Conservation (phyloP, 1,140 invertebrate species). For the Ceratoteleas bidentatus region DNA sequence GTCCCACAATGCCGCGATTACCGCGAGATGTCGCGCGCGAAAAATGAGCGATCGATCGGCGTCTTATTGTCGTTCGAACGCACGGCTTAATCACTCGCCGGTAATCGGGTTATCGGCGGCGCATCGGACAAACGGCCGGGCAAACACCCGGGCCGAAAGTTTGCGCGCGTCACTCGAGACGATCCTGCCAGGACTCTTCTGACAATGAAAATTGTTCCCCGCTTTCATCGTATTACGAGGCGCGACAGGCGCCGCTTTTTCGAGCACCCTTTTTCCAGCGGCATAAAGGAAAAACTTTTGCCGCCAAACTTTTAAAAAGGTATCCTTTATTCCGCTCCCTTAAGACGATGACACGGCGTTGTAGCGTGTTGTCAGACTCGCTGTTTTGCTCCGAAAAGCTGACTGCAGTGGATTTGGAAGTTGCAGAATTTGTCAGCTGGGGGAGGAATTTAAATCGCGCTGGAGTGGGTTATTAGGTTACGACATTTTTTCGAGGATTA, state of each 20-base stretch:
- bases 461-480: slow-evolving; percentile 25
- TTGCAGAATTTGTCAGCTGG: slow-evolving; percentile 35
- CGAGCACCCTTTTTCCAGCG: slow-evolving; percentile 34
- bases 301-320: slow-evolving; percentile 52
- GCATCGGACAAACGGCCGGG: slow-evolving; percentile 1
- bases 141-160: slow-evolving; percentile 29
- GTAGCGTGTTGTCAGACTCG: slow-evolving; percentile 14
- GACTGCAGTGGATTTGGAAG: slow-evolving; percentile 26
- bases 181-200: slow-evolving; percentile 1
- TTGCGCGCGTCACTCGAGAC: slow-evolving; percentile 37
- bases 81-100: not conserved
- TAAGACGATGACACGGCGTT: slow-evolving; percentile 44
- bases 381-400: slow-evolving; percentile 18
- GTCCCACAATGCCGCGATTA: not conserved
- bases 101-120: slow-evolving; percentile 39
- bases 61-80: not conserved
- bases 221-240: slow-evolving; percentile 50
- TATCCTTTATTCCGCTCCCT: slow-evolving; percentile 53
- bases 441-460: not conserved
- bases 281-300: slow-evolving; percentile 41
- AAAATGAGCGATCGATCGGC: slow-evolving; percentile 16
- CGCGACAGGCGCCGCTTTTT: slow-evolving; percentile 43
- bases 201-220: slow-evolving; percentile 60
- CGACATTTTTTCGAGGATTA: slow-evolving; percentile 1
- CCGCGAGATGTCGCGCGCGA: slow-evolving; percentile 17